Percentiles rank a stretch among this genome's conserved stretches.
Evolutionary conservation across 1,140 invertebrate species (phyloP).

Genomic region (Saccostrea cuccullata): DNA sequence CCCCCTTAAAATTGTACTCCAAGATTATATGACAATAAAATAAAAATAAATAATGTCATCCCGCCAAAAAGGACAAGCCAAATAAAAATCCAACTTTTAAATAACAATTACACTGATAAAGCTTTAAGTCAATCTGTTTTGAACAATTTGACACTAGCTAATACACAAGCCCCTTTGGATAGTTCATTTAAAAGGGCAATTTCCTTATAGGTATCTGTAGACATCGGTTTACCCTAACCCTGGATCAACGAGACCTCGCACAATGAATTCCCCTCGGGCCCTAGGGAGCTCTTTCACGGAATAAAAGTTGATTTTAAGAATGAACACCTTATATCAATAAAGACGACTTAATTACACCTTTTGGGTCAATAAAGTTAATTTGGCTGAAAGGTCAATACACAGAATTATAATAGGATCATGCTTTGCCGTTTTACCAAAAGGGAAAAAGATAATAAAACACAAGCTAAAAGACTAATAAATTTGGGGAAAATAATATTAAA

Average conservation of each 20-base stretch:
- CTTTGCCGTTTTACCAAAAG: not conserved
- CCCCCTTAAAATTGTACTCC: not conserved
- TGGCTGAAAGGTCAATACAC: constrained; percentile 35
- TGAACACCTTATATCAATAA: constrained; percentile 12
- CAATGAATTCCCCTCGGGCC: not conserved
- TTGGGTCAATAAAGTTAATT: constrained; percentile 36
- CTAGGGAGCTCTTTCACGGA: not conserved
- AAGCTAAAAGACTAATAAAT: not conserved
- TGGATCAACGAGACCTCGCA: not conserved
- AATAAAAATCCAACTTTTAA: constrained; percentile 2
- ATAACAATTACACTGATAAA: constrained; percentile 6
- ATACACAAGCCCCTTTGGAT: not conserved
- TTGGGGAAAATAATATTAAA: not conserved
- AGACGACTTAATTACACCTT: constrained; percentile 24
- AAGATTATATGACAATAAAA: not conserved
- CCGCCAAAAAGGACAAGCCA: not conserved
- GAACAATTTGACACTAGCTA: constrained; percentile 20
- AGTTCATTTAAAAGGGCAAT: not conserved
- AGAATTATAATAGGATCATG: not conserved
- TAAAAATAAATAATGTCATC: not conserved
- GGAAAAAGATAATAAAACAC: not conserved
- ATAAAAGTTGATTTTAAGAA: not conserved
- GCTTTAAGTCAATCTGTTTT: constrained; percentile 8
- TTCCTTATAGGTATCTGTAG: not conserved
- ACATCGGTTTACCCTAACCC: not conserved